Conservation (phyloP, 2,888 invertebrate genomes). For the Stenchaetothrips biformis region DNA sequence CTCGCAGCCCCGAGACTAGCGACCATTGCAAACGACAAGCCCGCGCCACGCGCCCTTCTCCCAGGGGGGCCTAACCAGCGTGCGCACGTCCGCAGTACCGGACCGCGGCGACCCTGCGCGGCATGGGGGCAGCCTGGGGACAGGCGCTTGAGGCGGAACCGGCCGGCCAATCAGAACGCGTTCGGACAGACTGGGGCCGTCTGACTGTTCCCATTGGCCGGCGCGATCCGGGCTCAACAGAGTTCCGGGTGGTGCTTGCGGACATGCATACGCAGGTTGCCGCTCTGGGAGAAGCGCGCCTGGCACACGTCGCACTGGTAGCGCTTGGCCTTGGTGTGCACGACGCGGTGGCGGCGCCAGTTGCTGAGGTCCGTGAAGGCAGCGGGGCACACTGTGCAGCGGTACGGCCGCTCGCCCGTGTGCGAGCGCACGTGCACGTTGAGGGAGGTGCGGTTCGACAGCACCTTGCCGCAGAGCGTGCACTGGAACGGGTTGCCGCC, state of each 20-base stretch:
- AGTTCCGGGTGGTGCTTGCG: slow-evolving; percentile 20
- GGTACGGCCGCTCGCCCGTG: slow-evolving; percentile 19
- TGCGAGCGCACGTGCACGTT: slow-evolving; percentile 19
- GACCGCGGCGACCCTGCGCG: background rate
- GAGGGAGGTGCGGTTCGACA: slow-evolving; percentile 15
- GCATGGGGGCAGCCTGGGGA: too few relatives aligned
- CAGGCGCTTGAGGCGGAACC: too few relatives aligned
- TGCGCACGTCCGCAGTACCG: background rate
- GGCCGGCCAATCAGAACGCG: too few relatives aligned
- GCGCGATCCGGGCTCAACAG: background rate
- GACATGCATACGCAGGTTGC: slow-evolving; percentile 20
- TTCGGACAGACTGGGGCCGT: too few relatives aligned
- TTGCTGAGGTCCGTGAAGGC: slow-evolving; percentile 13
- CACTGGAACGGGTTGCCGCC: slow-evolving; percentile 6
- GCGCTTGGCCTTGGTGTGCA: slow-evolving; percentile 17
- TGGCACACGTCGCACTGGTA: slow-evolving; percentile 9
- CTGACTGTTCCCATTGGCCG: background rate
- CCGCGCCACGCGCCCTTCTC: background rate
- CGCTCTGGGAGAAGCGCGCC: slow-evolving; percentile 19
- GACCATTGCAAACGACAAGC: background rate
- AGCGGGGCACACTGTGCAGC: slow-evolving; percentile 16
- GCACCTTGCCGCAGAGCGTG: slow-evolving; percentile 1
- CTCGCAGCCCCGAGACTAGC: background rate
- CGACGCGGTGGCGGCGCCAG: slow-evolving; percentile 14
- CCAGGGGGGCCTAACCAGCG: background rate